These are phyloP conservation scores for Thomomys bottae DNA, from an alignment of 2,113 vertebrate genomes.

Conservation along the genomic window DNA sequence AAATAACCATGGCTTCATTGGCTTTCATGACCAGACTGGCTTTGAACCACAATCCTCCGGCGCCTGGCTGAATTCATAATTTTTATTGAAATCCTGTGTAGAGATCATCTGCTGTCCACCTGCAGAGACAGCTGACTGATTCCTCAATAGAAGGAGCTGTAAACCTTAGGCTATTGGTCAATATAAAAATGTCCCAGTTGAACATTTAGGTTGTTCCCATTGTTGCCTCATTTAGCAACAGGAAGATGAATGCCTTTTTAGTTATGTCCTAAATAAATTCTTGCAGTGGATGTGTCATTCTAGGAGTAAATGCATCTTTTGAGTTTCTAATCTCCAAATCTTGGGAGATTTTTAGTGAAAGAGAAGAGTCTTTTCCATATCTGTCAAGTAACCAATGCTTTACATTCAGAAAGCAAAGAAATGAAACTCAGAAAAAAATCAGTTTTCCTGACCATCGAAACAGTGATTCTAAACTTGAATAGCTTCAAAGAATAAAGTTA, in stretches of 20 bases:
- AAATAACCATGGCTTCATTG: no score
- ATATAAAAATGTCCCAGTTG: background rate
- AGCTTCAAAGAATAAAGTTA: conserved; percentile 40
- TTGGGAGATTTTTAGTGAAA: background rate
- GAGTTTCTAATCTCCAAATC: no score
- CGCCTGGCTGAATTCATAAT: conserved; percentile 11
- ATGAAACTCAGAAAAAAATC: conserved; percentile 29
- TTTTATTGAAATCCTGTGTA: background rate
- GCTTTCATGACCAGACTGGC: no score
- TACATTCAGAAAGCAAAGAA: background rate
- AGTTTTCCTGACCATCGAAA: conserved; percentile 2
- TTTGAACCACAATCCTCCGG: no score
- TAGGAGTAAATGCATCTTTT: background rate
- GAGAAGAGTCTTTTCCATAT: background rate
- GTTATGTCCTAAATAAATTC: conserved; percentile 35
- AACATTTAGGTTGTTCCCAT: conserved; percentile 24
- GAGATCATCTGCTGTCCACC: background rate
- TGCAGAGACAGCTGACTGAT: background rate
- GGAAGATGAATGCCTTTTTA: background rate
- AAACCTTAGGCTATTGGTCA: conserved; percentile 1
- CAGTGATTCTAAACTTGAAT: conserved; percentile 45
- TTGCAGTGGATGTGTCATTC: background rate
- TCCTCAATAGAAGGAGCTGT: background rate
- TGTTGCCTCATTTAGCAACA: background rate
- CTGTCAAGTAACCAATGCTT: background rate